These are phyloP conservation scores for Thunnus maccoyii DNA, from an alignment of 2,113 vertebrate genomes.

Conservation along the genomic window DNA sequence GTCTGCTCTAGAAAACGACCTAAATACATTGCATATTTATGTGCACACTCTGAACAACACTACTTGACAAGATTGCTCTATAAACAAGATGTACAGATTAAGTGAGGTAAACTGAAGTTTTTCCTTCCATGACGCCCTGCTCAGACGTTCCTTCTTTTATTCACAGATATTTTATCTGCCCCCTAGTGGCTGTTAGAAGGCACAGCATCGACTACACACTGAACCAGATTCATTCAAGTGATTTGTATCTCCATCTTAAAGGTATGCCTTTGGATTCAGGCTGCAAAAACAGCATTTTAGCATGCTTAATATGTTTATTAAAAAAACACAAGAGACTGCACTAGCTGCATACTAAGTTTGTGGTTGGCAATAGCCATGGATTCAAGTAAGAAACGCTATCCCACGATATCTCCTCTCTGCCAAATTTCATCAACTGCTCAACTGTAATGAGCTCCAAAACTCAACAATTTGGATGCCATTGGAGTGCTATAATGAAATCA, in stretches of 20 bases:
- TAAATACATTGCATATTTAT: constrained; percentile 60
- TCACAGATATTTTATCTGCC: neutral
- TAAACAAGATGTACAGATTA: constrained; percentile 27
- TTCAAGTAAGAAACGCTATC: constrained; percentile 46
- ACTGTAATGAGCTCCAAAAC: neutral
- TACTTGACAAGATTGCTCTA: constrained; percentile 27
- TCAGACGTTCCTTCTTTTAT: neutral
- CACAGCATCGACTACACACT: constrained; percentile 36
- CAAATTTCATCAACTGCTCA: neutral
- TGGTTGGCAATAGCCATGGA: constrained; percentile 28
- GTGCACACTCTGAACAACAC: constrained; percentile 20
- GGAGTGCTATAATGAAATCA: neutral
- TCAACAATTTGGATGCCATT: neutral
- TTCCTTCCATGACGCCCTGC: constrained; percentile 7
- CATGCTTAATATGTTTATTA: neutral
- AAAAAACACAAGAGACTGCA: constrained; percentile 13
- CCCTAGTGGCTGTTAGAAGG: constrained; percentile 58
- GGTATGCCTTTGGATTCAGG: neutral
- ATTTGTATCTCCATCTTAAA: neutral
- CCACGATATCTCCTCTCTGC: neutral
- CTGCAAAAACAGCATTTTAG: neutral
- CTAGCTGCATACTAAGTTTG: constrained; percentile 14
- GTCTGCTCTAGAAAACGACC: constrained; percentile 27
- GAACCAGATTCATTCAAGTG: neutral
- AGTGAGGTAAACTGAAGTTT: constrained; percentile 43